Conservation (phyloP, 2,797 vertebrate genomes). For the Dicrostonyx torquatus region DNA sequence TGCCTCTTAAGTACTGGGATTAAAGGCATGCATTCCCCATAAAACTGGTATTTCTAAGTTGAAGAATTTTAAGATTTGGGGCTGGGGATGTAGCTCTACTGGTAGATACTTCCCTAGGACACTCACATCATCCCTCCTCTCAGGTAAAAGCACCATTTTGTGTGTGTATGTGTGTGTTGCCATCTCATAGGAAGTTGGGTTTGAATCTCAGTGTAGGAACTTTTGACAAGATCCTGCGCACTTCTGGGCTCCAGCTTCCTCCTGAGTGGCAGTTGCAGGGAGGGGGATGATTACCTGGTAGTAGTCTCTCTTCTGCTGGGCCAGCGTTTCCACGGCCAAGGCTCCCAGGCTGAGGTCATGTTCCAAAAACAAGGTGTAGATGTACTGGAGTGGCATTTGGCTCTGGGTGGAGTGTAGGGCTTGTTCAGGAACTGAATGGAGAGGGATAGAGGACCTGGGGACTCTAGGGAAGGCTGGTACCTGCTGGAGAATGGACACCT, state of each 20-base stretch:
- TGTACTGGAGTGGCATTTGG: slow-evolving; percentile 92
- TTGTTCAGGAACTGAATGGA: background rate
- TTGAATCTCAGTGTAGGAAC: slow-evolving; percentile 57
- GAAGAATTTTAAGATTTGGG: background rate
- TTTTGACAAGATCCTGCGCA: slow-evolving; percentile 55
- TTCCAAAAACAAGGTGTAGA: slow-evolving; percentile 93
- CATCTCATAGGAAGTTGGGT: slow-evolving; percentile 17
- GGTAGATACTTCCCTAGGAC: background rate
- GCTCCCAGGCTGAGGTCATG: slow-evolving; percentile 90
- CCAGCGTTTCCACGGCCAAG: slow-evolving; percentile 85
- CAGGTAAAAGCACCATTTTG: background rate
- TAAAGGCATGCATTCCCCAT: background rate
- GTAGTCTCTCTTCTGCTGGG: slow-evolving; percentile 91
- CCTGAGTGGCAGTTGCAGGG: background rate
- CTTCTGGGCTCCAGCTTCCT: slow-evolving; percentile 51
- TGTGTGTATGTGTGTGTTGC: background rate
- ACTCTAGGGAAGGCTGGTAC: slow-evolving; percentile 79
- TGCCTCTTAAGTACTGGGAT: background rate
- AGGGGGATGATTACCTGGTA: slow-evolving; percentile 88
- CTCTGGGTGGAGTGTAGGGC: slow-evolving; percentile 82
- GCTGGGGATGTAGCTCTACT: background rate
- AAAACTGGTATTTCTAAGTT: background rate
- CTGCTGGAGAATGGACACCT: slow-evolving; percentile 89
- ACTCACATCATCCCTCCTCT: background rate
- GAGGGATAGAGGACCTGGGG: background rate